Percentiles rank a stretch among this genome's conserved stretches.
Evolutionary conservation across 2,113 vertebrate genomes (phyloP).

Genomic region (Neofelis nebulosa): DNA sequence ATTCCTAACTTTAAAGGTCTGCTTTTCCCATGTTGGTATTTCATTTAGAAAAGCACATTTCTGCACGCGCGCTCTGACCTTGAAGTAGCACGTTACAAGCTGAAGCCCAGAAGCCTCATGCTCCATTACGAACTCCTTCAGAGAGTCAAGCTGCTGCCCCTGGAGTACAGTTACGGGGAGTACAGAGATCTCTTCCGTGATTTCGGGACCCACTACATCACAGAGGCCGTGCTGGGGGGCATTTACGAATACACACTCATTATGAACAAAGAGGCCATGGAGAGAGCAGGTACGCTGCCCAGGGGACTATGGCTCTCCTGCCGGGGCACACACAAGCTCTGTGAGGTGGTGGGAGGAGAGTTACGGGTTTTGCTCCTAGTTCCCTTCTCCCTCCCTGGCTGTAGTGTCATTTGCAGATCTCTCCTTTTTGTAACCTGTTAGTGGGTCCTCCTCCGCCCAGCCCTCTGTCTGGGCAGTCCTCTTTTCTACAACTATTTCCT

Average conservation of each 20-base stretch:
- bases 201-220: slow-evolving; percentile 94
- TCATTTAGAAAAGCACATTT: slow-evolving; percentile 87
- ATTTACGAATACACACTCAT: slow-evolving; percentile 90
- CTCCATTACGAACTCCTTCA: slow-evolving; percentile 92
- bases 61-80: slow-evolving; percentile 87
- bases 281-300: slow-evolving; percentile 79
- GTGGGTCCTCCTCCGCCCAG: neutral
- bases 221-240: slow-evolving; percentile 91
- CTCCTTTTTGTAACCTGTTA: neutral
- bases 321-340: rapidly evolving
- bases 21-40: slow-evolving; percentile 52
- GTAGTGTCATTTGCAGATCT: neutral
- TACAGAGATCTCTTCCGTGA: slow-evolving; percentile 93
- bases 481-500: neutral
- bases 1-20: slow-evolving; percentile 62
- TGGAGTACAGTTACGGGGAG: slow-evolving; percentile 91
- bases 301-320: neutral
- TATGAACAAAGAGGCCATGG: slow-evolving; percentile 85
- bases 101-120: slow-evolving; percentile 89
- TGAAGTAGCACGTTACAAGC: slow-evolving; percentile 88
- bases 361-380: neutral
- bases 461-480: neutral
- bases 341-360: too few relatives aligned
- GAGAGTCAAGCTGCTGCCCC: slow-evolving; percentile 88
- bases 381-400: neutral